These are phyloP conservation scores for Leucoraja ocellata DNA, from an alignment of 2,797 vertebrate species.

Conservation along the genomic window DNA sequence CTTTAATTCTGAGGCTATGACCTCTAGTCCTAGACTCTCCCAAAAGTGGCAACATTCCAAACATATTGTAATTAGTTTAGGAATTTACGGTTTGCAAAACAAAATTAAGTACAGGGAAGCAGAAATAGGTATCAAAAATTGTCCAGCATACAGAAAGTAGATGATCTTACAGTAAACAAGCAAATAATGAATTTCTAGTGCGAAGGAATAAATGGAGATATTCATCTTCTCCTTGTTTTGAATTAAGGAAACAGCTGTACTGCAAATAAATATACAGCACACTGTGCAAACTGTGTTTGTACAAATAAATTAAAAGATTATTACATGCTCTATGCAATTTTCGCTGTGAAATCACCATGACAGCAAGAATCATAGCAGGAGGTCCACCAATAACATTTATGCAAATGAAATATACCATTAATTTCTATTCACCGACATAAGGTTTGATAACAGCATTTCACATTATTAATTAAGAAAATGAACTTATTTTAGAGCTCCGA, in stretches of 20 bases:
- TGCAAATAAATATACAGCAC: neutral
- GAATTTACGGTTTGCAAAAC: neutral
- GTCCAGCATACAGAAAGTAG: neutral
- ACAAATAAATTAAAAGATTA: conserved; percentile 10
- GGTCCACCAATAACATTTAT: neutral
- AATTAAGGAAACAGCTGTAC: conserved; percentile 7
- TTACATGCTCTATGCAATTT: neutral
- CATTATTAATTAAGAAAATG: neutral
- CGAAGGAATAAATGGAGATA: neutral
- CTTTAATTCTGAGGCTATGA: no score
- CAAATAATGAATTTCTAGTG: neutral
- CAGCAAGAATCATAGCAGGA: conserved; percentile 26
- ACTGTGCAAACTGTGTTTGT: conserved; percentile 3
- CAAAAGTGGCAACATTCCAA: neutral
- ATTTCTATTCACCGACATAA: neutral
- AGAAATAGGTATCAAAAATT: neutral
- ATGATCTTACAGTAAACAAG: neutral
- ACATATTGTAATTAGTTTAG: neutral
- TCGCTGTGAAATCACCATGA: neutral
- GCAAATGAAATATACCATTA: neutral
- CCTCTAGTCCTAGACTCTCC: no score
- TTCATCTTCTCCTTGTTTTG: conserved; percentile 10
- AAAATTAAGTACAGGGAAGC: neutral
- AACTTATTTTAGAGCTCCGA: neutral
- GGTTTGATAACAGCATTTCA: neutral